phyloP scores from a whole-genome alignment of 2,888 invertebrate genomes.

The Drosophila meridionalis region DNA sequence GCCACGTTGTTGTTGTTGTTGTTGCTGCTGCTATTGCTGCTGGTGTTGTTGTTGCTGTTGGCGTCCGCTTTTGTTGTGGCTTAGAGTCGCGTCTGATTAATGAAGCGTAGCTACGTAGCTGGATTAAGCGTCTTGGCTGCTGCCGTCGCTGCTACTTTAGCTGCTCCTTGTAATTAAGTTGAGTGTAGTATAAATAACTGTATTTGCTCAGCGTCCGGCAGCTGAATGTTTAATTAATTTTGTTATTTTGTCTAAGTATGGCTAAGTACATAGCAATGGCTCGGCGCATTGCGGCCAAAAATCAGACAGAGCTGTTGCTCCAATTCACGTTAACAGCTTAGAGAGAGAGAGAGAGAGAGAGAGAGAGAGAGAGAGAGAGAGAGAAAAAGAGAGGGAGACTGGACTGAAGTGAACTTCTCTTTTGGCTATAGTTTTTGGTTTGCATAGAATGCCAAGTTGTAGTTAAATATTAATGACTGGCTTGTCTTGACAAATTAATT shows the following conservation, averaged over 20 bases:
- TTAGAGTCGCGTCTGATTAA: conserved; percentile 78
- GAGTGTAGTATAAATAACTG: conserved; percentile 78
- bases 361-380: neutral
- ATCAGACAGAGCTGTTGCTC: conserved; percentile 30
- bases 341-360: neutral
- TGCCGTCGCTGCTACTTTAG: conserved; percentile 10
- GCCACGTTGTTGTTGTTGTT: conserved; percentile 14
- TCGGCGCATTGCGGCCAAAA: conserved; percentile 32
- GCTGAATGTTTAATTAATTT: conserved; percentile 75
- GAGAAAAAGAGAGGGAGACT: neutral
- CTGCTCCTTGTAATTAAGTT: conserved; percentile 74
- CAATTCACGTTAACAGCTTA: conserved; percentile 26
- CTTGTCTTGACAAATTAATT: neutral
- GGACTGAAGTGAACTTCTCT: neutral
- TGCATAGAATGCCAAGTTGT: neutral
- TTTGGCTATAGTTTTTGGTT: conserved; percentile 11
- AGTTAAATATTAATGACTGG: conserved; percentile 8
- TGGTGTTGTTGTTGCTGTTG: conserved; percentile 12
- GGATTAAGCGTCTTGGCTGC: conserved; percentile 70
- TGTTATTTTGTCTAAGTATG: conserved; percentile 73
- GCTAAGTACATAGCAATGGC: conserved; percentile 64
- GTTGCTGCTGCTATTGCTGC: conserved; percentile 3
- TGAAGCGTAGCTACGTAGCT: conserved; percentile 76
- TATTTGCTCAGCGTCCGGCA: conserved; percentile 54
- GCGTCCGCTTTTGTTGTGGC: conserved; percentile 70